Evolutionary conservation across 2,888 invertebrate genomes (phyloP).

Genomic region (Clepsis dumicolana): DNA sequence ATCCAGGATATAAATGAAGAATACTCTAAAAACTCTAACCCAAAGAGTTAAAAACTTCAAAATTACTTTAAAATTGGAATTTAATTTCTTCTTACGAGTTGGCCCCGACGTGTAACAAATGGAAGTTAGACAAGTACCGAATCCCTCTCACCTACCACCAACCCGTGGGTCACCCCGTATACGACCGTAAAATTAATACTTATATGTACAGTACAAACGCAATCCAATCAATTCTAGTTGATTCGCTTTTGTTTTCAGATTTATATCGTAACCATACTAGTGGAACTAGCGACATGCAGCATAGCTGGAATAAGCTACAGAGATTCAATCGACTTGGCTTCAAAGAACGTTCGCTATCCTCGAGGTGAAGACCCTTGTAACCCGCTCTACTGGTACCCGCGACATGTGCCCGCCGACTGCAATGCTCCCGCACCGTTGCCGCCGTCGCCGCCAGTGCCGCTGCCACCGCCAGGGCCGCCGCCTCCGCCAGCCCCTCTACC

Average conservation of each 20-base stretch:
- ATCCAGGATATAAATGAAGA: no score
- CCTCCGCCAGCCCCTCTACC: constrained; percentile 30
- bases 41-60: no score
- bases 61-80: no score
- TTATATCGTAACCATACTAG: constrained; percentile 46
- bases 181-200: no score
- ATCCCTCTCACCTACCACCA: no score
- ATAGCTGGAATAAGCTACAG: constrained; percentile 62
- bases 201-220: background rate
- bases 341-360: constrained; percentile 18
- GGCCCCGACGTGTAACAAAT: no score
- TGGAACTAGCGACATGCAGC: constrained; percentile 51
- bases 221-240: background rate
- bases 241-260: constrained; percentile 53
- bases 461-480: constrained; percentile 31
- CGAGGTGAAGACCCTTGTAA: constrained; percentile 67
- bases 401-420: constrained; percentile 56
- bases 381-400: constrained; percentile 73
- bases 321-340: constrained; percentile 51
- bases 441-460: constrained; percentile 18
- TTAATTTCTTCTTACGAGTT: no score
- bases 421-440: constrained; percentile 24
- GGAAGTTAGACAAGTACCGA: no score
- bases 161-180: no score
- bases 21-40: no score